Percentiles rank a stretch among this genome's conserved stretches.
phyloP scores from a whole-genome alignment of 2,888 invertebrate species.

The Troides oblongomaculatus region DNA sequence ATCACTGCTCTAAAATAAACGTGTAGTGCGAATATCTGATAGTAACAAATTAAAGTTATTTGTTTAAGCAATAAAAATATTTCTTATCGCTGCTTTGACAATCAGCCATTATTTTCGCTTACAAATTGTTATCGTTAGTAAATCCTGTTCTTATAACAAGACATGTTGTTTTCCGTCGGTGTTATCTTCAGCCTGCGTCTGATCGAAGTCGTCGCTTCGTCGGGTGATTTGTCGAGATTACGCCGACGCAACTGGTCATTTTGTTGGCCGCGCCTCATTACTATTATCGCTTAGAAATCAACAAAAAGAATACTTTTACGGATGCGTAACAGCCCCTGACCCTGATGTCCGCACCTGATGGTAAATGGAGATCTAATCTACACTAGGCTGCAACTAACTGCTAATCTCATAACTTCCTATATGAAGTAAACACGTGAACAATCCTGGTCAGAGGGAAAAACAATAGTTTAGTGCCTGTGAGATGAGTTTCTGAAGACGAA shows the following conservation, averaged over 20 bases:
- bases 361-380: no score
- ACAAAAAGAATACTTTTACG: not conserved
- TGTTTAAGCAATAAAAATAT: not conserved
- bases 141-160: conserved; percentile 10
- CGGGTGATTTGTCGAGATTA: conserved; percentile 15
- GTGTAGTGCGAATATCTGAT: not conserved
- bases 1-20: no score
- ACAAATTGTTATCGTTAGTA: conserved; percentile 6
- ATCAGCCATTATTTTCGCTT: conserved; percentile 14
- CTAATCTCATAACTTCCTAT: no score
- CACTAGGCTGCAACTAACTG: no score
- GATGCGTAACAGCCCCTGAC: not conserved
- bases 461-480: no score
- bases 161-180: not conserved
- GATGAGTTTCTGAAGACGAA: no score
- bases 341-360: no score
- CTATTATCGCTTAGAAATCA: conserved; percentile 15
- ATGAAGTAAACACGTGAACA: no score
- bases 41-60: not conserved
- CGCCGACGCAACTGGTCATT: conserved; percentile 10
- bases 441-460: no score
- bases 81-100: conserved; percentile 5
- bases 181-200: conserved; percentile 6
- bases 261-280: conserved; percentile 8
- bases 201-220: conserved; percentile 13